phyloP scores from a whole-genome alignment of 53 echinoderm and acorn worm genomes.

The Pentamera pediparva region DNA sequence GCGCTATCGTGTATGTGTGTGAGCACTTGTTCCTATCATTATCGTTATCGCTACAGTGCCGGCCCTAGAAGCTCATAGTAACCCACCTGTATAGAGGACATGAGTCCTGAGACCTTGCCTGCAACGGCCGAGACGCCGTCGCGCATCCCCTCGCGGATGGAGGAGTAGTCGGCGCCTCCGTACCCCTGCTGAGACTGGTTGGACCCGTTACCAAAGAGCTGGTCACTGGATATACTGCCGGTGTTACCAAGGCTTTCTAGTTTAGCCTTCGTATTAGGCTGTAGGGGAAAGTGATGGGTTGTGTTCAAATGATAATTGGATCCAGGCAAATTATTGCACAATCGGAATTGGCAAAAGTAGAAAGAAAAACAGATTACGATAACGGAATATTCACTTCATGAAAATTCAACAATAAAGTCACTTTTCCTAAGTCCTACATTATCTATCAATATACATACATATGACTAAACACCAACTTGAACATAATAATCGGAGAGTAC shows the following conservation, averaged over 20 bases:
- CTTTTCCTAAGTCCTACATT: too few relatives aligned
- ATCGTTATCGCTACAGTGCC: too few relatives aligned
- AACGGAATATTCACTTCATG: too few relatives aligned
- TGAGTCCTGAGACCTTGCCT: constrained; percentile 83
- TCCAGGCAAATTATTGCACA: too few relatives aligned
- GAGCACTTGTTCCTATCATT: too few relatives aligned
- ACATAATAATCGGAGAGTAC: too few relatives aligned
- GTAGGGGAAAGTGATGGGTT: neutral
- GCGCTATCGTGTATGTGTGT: too few relatives aligned
- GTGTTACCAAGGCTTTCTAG: constrained; percentile 55
- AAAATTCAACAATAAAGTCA: too few relatives aligned
- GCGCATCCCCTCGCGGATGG: constrained; percentile 97
- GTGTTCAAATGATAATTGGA: neutral
- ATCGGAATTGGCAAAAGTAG: neutral
- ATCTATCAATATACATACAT: too few relatives aligned
- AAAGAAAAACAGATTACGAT: neutral
- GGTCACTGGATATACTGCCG: constrained; percentile 80
- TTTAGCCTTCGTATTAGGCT: constrained; percentile 61
- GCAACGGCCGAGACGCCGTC: constrained; percentile 90
- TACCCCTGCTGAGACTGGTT: neutral
- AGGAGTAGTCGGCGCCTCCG: constrained; percentile 57
- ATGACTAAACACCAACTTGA: too few relatives aligned
- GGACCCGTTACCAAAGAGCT: constrained; percentile 55
- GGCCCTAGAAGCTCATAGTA: too few relatives aligned
- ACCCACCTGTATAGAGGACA: constrained; percentile 90